A percentile compares a stretch with the other conserved stretches of the same genome.
Conservation (phyloP, 2,797 vertebrate species). For the Cyclopterus lumpus region DNA sequence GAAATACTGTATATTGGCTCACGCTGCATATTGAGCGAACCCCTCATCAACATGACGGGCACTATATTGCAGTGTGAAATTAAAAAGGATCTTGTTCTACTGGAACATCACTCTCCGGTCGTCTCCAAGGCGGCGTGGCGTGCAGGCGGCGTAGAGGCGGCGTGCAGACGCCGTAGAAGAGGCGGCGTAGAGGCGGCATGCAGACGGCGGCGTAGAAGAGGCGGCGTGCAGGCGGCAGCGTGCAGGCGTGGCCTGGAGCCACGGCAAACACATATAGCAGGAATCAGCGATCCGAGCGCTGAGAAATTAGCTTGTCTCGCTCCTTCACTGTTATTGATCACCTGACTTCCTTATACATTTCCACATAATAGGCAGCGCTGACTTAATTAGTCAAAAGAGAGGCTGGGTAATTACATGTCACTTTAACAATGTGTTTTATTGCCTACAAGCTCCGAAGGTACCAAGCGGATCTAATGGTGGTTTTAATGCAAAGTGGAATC, state of each 20-base stretch:
- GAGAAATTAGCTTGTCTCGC: constrained; percentile 75
- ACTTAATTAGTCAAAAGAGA: constrained; percentile 83
- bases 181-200: no score
- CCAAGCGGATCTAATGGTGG: constrained; percentile 63
- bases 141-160: constrained; percentile 1
- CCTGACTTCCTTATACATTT: constrained; percentile 78
- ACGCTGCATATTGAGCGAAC: constrained; percentile 25
- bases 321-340: constrained; percentile 80
- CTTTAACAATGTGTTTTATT: constrained; percentile 81
- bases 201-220: no score
- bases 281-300: constrained; percentile 60
- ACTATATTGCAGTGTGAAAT: constrained; percentile 69
- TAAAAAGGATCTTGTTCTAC: constrained; percentile 66
- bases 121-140: no score
- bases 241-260: constrained; percentile 31
- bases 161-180: not conserved
- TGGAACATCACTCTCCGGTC: constrained; percentile 47
- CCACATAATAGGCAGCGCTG: constrained; percentile 76
- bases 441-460: constrained; percentile 69
- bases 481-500: constrained; percentile 63
- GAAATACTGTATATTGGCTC: constrained; percentile 59
- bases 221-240: not conserved
- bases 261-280: constrained; percentile 57
- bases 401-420: constrained; percentile 80
- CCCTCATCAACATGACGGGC: constrained; percentile 57